Evolutionary conservation across 2,888 invertebrate genomes (phyloP), one percentile per base, ranked within the genome.

Genomic region (Sympetrum striolatum): DNA sequence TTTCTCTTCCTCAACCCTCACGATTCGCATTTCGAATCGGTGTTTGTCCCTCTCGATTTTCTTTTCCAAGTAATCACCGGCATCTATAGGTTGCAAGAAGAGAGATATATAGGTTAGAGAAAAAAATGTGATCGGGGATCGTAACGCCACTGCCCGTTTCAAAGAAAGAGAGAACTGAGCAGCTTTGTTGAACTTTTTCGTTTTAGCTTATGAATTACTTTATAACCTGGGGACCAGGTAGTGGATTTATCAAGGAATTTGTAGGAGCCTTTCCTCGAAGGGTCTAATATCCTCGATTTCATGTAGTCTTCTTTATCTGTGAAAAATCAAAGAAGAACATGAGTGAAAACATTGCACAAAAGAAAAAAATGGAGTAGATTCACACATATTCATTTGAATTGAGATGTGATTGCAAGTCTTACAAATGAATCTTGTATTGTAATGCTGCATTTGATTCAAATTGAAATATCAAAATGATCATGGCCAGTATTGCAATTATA

Each of bases 241-340:
- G 86, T 86, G 37, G 86, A 58, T 86, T 86, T 86, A 25, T 86
- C 86, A 37, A 60, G 58, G 60, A 86, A 86, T 60, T 86, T 86
- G 86, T 86, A 60, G 86, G 60, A 22, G n/a, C 64, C 39, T 86
- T 86, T 86, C 60, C 86, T 25, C 60, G 86, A 60, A n/a, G 86
- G 86, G 64, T 86, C 86, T 64, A 86, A 86, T 86, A 86, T 86
- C 60, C 86, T 86, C 60, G 86, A 86, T 86, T 86, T 86, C 86
- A 86, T 86, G 86, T 86, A 86, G 60, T 86, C 86, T 60, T 86
- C 86, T n/a, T 58, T 22, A 37, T 86, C 86, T 86, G 60, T 60
- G 37, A 37, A 14, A 22, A n/a, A 86, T 60, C 60, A 22, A 64
- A 58, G n/a, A 81, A 48, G 25, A 73, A 73, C 25, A 73, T 73